These are phyloP conservation scores for Hemiprocne comata DNA, from an alignment of 2,113 vertebrate genomes.

Conservation along the genomic window DNA sequence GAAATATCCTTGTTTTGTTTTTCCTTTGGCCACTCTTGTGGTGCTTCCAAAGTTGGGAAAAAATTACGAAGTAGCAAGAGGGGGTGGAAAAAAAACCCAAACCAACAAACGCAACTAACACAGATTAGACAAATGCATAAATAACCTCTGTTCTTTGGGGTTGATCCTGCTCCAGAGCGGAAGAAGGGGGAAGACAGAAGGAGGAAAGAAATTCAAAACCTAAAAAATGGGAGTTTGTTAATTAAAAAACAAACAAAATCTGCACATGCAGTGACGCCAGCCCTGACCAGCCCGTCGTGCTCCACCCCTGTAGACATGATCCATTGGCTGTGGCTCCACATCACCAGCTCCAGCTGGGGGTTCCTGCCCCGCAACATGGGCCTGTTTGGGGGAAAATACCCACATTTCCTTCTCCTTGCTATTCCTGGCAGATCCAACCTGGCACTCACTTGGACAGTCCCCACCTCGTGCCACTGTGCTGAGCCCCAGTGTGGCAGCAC, in stretches of 20 bases:
- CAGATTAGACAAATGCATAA: not conserved
- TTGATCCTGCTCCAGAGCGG: not conserved
- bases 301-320: not conserved
- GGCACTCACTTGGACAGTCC: rapidly evolving
- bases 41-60: conserved; percentile 46
- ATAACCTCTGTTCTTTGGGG: not conserved
- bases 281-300: not conserved
- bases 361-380: not conserved
- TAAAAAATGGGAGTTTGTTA: not conserved
- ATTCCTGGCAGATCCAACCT: rapidly evolving
- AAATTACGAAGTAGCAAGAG: not conserved
- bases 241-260: not conserved
- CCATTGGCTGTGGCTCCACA: rapidly evolving
- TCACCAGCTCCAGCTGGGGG: rapidly evolving
- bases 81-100: rapidly evolving
- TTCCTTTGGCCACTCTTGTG: not conserved
- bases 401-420: not conserved
- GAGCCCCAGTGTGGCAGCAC: not conserved
- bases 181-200: not conserved
- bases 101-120: not conserved
- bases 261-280: rapidly evolving
- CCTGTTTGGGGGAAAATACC: not conserved
- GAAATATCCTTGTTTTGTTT: conserved; percentile 20
- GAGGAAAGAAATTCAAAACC: not conserved
- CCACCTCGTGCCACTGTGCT: rapidly evolving